Base-by-base conservation (phyloP, 2,113 vertebrate genomes). In the Bungarus multicinctus region DNA sequence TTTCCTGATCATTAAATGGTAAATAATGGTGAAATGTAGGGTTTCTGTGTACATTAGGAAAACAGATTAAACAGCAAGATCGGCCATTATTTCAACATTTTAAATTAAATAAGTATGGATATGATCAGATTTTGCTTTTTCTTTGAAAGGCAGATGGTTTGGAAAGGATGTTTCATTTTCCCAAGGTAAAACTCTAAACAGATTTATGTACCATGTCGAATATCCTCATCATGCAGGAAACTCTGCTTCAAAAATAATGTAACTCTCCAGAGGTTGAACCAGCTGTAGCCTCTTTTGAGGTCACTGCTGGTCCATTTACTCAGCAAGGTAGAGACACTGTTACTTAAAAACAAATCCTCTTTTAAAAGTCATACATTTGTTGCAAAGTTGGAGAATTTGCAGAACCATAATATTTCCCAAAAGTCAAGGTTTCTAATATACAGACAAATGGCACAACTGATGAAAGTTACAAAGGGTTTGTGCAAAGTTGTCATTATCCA, bases 231-330 rank as follows among this genome's bases (percentile, higher is more conserved):
- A 91, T 93, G 90, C 91, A 92, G 94, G 39, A 64, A 92, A 47
- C 34, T n/a, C 94, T 0, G 0, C 93, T 94, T 90, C 57, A 95
- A 93, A 96, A 96, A 86, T 88, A 95, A 88, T 87, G 89, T 81
- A 93, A 0, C 81, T 45, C 92, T 95, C 94, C 64, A 69, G 93
- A 95, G 96, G 8, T 52, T 95, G 90, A 89, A 96, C 95, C 94
- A 96, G 95, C 89, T 93, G 34, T 86, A 93, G 58, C 58, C 91
- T 93, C 86, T 85, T 89, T 58, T 94, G 87, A 94, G 94, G 93
- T 95, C 93, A 90, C 64, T 64, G 60, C 22, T 53, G 30, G 88
- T 81, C 53, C 91, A 94, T 93, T 90, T 93, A 92, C 0, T 0
- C 64, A 90, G 88, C 9, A 69, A 0, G 45, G n/a, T 9, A 0